Base-by-base conservation (phyloP, 2,797 vertebrate species). In the Hozukius guyotensis region DNA sequence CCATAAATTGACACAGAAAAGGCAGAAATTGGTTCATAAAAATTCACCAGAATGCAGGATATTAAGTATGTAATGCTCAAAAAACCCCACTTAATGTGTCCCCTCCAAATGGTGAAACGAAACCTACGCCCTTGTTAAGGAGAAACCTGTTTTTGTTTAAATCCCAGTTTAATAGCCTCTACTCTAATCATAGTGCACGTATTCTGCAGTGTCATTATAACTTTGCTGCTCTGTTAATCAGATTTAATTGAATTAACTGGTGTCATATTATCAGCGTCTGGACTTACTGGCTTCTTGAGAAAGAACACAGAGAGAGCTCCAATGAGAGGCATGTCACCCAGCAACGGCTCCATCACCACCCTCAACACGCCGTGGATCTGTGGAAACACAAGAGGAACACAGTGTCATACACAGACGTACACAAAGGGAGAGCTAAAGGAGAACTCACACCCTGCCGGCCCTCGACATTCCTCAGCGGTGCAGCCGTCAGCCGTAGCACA, bases 241-340 rank as follows among this genome's bases (percentile, higher is more conserved):
- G 49, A 2, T 71, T 62, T 60, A 62, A 81, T 29, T 20, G n/a
- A 56, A 53, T 29, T 63, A 59, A 56, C 75, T 5, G 5, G 56
- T 53, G n/a, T 64, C 24, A 14, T n/a, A 22, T 62, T 46, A 29
- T 77, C 10, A 20, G 57, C 5, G 1, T 57, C 4, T 55, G 27
- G 55, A 96, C 98, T 98, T 93, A 99, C 98, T 57, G 98, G 98
- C 82, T 98, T 99, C 93, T 98, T 97, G 82, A 99, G 96, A 92
- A 99, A 99, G 94, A 99, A 99, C 79, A 99, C n/a, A 2, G 98
- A 98, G 61, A 99, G 80, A 4, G 98, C 98, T 92, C 98, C 98
- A 60, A 99, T 93, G 10, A 99, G 95, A 24, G 98, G 98, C 94
- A 99, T 96, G 76, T 99, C 97, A 75, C 98, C 97, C 89, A 99